Evolutionary conservation across 64 coral and sea anemone species (phyloP).

Genomic region (Pachyseris speciosa): DNA sequence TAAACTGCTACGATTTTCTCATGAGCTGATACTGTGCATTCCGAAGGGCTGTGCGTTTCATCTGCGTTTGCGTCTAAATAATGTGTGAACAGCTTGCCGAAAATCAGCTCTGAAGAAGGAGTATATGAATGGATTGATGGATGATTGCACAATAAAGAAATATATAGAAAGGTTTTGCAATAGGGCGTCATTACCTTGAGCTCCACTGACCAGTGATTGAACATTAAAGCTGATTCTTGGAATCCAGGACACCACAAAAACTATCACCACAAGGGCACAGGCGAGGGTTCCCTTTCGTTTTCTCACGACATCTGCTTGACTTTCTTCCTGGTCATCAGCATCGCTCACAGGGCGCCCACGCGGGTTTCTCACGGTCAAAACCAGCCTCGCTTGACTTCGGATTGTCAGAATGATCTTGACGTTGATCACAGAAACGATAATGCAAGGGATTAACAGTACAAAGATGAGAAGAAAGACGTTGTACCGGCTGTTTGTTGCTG

Average conservation of each 20-base stretch:
- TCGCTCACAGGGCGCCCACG: neutral
- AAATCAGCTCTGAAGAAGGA: slow-evolving; percentile 51
- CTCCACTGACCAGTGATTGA: neutral
- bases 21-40: no score
- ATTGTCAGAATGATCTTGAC: slow-evolving; percentile 55
- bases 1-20: no score
- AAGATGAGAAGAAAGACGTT: slow-evolving; percentile 45
- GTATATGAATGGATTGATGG: slow-evolving; percentile 53
- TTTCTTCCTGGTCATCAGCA: neutral
- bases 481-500: slow-evolving; percentile 36
- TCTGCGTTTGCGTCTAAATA: neutral
- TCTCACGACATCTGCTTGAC: neutral
- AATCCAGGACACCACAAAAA: slow-evolving; percentile 53
- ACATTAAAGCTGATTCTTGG: slow-evolving; percentile 44
- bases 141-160: slow-evolving; percentile 24
- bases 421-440: slow-evolving; percentile 35
- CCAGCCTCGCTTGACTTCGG: neutral
- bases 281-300: slow-evolving; percentile 9
- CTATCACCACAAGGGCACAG: slow-evolving; percentile 19
- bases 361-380: neutral
- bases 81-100: neutral
- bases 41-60: neutral
- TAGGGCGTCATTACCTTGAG: neutral
- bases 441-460: slow-evolving; percentile 17
- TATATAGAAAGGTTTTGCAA: slow-evolving; percentile 25